Conservation (phyloP, 1,140 invertebrate species). For the Brachystomella parvula region DNA sequence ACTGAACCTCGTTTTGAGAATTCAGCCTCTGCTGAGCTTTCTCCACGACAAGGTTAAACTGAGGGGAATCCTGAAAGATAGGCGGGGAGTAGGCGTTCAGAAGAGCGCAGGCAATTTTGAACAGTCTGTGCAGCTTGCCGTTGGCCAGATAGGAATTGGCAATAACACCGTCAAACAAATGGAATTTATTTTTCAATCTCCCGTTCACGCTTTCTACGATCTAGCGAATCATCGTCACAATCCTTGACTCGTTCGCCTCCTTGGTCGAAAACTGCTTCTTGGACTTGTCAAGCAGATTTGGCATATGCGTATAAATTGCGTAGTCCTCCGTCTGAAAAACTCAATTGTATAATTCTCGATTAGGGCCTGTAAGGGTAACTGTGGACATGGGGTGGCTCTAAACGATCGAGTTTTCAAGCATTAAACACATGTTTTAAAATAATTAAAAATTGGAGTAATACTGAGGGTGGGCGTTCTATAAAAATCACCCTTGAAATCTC, state of each 20-base stretch:
- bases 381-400: no score
- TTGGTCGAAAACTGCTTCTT: constrained; percentile 38
- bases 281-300: constrained; percentile 26
- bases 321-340: no score
- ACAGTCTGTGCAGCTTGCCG: background rate
- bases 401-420: no score
- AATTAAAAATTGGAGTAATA: no score
- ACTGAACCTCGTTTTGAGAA: background rate
- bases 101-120: constrained; percentile 10
- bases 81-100: constrained; percentile 5
- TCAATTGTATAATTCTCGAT: no score
- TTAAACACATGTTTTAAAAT: no score
- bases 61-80: background rate
- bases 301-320: no score
- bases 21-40: background rate
- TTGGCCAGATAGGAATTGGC: background rate
- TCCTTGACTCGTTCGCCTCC: constrained; percentile 41
- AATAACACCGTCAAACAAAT: constrained; percentile 8
- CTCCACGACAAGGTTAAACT: background rate
- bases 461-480: no score
- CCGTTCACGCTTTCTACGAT: constrained; percentile 43
- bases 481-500: no score
- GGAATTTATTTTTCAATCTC: constrained; percentile 21
- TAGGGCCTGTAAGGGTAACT: no score
- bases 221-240: constrained; percentile 42